A percentile compares a stretch with the other conserved stretches of the same genome.
Conservation (phyloP, 2,113 vertebrate species). For the Podarcis cretensis region DNA sequence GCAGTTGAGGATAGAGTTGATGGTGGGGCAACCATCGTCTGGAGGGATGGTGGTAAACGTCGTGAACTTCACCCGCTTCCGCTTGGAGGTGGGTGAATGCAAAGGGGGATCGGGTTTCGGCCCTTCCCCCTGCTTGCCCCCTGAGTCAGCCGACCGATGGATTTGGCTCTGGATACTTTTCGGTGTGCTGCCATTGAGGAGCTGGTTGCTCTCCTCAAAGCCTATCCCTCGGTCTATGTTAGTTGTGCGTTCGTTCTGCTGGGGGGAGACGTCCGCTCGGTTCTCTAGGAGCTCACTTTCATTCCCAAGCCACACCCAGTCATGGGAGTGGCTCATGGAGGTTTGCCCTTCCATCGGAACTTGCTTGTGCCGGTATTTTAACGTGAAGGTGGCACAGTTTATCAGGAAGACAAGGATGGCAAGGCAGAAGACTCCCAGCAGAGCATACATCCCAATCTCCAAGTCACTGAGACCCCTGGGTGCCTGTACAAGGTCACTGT, state of each 20-base stretch:
- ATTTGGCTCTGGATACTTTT: conserved; percentile 81
- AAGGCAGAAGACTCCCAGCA: conserved; percentile 95
- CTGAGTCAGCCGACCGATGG: conserved; percentile 72
- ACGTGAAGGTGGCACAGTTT: conserved; percentile 94
- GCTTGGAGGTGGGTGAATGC: conserved; percentile 84
- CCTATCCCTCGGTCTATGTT: conserved; percentile 83
- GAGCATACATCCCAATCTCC: conserved; percentile 97
- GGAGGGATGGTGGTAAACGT: conserved; percentile 89
- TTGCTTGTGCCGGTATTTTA: conserved; percentile 94
- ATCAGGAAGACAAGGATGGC: conserved; percentile 97
- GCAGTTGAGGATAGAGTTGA: conserved; percentile 81
- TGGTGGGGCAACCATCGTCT: conserved; percentile 80
- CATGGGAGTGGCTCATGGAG: conserved; percentile 89
- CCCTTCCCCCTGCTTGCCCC: conserved; percentile 73
- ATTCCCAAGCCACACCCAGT: conserved; percentile 98
- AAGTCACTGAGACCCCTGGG: conserved; percentile 88
- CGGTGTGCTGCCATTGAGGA: conserved; percentile 81
- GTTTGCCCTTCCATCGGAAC: conserved; percentile 88
- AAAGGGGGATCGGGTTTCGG: conserved; percentile 77
- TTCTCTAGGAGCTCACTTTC: conserved; percentile 90
- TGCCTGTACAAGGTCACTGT: conserved; percentile 79
- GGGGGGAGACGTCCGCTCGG: conserved; percentile 75
- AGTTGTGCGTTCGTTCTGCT: conserved; percentile 86
- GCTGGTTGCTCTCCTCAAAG: conserved; percentile 78
- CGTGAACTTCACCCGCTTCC: conserved; percentile 94